Evolutionary conservation across 2,113 vertebrate species (phyloP).

Genomic region (Paradoxurus hermaphroditus): DNA sequence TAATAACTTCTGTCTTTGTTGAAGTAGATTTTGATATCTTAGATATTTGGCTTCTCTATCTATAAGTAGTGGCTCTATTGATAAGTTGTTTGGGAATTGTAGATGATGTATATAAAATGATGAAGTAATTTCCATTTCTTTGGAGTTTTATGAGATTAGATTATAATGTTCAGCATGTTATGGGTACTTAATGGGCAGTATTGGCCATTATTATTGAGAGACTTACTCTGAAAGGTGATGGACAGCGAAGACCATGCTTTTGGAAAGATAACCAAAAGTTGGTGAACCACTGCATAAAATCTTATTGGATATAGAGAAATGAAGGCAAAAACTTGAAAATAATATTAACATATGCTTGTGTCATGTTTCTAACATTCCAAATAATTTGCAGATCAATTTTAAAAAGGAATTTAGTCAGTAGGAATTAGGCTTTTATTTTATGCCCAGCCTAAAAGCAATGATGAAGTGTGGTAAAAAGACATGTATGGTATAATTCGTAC

Average conservation of each 20-base stretch:
- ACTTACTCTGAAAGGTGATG: neutral
- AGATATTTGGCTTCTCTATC: neutral
- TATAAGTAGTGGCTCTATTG: neutral
- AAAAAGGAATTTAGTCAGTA: neutral
- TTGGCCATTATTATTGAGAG: neutral
- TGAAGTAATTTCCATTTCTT: neutral
- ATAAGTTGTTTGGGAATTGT: neutral
- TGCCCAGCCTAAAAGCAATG: neutral
- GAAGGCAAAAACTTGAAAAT: neutral
- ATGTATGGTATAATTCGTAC: neutral
- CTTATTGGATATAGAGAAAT: neutral
- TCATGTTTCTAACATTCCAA: constrained; percentile 9
- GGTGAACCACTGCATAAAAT: neutral
- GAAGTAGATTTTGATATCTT: neutral
- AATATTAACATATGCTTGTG: neutral
- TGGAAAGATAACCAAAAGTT: neutral
- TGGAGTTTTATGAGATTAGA: neutral
- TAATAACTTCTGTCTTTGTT: neutral
- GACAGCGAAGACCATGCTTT: neutral
- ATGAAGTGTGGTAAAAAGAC: neutral
- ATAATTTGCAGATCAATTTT: neutral
- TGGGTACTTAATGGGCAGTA: neutral
- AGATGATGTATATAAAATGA: neutral
- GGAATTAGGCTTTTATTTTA: neutral
- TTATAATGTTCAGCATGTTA: neutral